Conservation (phyloP, 2,797 vertebrate species). For the Melanotaenia trifasciata region DNA sequence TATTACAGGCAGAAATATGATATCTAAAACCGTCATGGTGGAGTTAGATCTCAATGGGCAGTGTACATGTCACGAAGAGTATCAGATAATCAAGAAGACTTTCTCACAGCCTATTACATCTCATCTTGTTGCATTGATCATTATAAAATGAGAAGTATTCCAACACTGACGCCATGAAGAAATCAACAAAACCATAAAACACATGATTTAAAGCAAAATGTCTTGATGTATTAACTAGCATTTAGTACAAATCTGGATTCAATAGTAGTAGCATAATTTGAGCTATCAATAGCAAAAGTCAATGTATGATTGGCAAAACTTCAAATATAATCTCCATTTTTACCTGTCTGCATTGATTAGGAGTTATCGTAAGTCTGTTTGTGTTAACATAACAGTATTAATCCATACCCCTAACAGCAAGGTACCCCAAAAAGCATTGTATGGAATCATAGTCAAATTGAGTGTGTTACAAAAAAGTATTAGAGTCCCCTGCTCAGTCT, state of each 20-base stretch:
- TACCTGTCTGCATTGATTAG: not conserved
- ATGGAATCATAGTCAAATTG: not conserved
- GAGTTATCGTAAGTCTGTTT: not conserved
- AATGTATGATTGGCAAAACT: not conserved
- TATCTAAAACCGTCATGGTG: slow-evolving; percentile 31
- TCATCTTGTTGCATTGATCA: not conserved
- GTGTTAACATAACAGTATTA: not conserved
- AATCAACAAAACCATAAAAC: not conserved
- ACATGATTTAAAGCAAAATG: not conserved
- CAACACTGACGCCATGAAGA: not conserved
- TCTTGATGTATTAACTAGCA: not conserved
- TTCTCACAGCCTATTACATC: slow-evolving; percentile 26
- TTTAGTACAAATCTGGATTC: not conserved
- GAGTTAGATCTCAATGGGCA: slow-evolving; percentile 22
- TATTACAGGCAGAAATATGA: slow-evolving; percentile 62
- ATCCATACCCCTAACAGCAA: not conserved
- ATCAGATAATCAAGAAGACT: slow-evolving; percentile 36
- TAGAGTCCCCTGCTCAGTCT: not conserved
- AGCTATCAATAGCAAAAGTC: not conserved
- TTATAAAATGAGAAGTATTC: slow-evolving; percentile 5
- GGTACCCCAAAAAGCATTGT: not conserved
- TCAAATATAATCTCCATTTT: not conserved
- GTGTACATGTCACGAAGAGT: slow-evolving; percentile 2
- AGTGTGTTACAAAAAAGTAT: not conserved
- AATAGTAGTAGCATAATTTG: not conserved